These are phyloP conservation scores for Epirrita christyi DNA, from an alignment of 2,888 invertebrate genomes.

Conservation along the genomic window DNA sequence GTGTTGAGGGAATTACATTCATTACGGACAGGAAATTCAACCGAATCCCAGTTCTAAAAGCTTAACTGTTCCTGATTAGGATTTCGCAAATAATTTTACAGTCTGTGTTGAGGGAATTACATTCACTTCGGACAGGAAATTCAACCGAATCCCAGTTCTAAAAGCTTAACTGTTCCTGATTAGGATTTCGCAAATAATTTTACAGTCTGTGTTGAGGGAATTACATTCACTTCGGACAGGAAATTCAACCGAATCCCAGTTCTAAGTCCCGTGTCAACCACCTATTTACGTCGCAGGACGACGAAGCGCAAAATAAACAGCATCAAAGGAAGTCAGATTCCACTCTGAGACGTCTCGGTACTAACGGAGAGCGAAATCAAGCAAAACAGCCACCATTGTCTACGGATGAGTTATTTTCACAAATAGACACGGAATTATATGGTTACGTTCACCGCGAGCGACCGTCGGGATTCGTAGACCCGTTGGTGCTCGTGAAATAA, in stretches of 20 bases:
- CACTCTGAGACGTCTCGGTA: slow-evolving; percentile 55
- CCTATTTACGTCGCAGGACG: slow-evolving; percentile 81
- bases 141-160: slow-evolving; percentile 25
- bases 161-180: no score
- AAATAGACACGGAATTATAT: slow-evolving; percentile 63
- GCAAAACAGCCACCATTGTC: slow-evolving; percentile 80
- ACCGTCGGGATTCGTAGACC: background rate
- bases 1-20: no score
- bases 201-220: no score
- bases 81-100: no score
- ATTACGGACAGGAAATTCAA: slow-evolving; percentile 20
- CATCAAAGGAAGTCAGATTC: slow-evolving; percentile 81
- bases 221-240: background rate
- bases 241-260: slow-evolving; percentile 28
- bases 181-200: no score
- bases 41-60: slow-evolving; percentile 25
- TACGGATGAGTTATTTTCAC: slow-evolving; percentile 80
- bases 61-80: no score
- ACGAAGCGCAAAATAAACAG: slow-evolving; percentile 81
- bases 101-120: no score
- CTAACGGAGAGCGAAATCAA: slow-evolving; percentile 60
- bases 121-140: slow-evolving; percentile 14
- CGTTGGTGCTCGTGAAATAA: slow-evolving; percentile 9
- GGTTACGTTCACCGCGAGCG: slow-evolving; percentile 27
- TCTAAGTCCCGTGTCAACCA: slow-evolving; percentile 73